Conservation (phyloP, 2,888 invertebrate species). For the Megamerina dolium region DNA sequence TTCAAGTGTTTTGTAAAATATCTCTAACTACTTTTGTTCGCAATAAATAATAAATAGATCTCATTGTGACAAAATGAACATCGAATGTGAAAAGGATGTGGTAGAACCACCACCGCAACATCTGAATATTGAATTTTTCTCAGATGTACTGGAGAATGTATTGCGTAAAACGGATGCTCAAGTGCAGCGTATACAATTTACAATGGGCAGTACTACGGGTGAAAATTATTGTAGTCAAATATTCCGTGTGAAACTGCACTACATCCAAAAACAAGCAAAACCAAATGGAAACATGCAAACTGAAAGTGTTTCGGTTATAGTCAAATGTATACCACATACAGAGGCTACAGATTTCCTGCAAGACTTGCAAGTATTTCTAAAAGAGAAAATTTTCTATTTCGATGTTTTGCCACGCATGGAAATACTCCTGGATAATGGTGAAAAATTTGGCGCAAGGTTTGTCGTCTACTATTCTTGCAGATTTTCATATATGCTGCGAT, state of each 20-base stretch:
- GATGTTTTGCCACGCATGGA: constrained; percentile 40
- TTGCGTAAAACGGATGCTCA: constrained; percentile 24
- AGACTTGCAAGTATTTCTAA: constrained; percentile 45
- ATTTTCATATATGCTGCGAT: too few relatives aligned
- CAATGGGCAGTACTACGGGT: constrained; percentile 34
- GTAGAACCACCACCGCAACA: constrained; percentile 20
- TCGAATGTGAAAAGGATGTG: constrained; percentile 29
- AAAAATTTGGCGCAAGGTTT: constrained; percentile 22
- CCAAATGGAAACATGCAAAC: too few relatives aligned
- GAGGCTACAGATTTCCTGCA: constrained; percentile 26
- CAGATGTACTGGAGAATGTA: constrained; percentile 34
- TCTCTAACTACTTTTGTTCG: too few relatives aligned
- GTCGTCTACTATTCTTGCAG: too few relatives aligned
- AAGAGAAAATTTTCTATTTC: constrained; percentile 40
- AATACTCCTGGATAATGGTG: constrained; percentile 29
- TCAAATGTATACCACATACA: constrained; percentile 24
- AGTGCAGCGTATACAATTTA: constrained; percentile 22
- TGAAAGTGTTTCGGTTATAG: constrained; percentile 18
- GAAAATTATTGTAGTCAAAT: constrained; percentile 44
- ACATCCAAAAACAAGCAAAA: constrained; percentile 8
- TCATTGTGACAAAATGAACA: constrained; percentile 24
- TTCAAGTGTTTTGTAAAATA: too few relatives aligned
- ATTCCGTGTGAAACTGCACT: constrained; percentile 33
- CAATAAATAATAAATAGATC: too few relatives aligned
- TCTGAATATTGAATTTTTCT: constrained; percentile 32